A percentile compares a stretch with the other conserved stretches of the same genome.
These are phyloP conservation scores for Otis tarda DNA, from an alignment of 2,113 vertebrate species.

Conservation along the genomic window DNA sequence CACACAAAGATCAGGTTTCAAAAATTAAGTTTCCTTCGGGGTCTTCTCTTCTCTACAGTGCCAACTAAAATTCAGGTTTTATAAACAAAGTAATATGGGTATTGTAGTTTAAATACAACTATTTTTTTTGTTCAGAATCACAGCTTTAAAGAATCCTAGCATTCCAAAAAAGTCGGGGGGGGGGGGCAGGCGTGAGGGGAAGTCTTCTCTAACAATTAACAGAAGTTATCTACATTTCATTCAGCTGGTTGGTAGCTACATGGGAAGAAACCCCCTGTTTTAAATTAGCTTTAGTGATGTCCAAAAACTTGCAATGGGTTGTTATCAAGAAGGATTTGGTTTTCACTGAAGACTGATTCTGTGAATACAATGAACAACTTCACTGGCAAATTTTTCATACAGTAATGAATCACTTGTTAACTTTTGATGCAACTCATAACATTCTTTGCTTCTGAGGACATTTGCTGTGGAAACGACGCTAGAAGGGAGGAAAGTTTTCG, in stretches of 20 bases:
- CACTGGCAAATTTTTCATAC: not conserved
- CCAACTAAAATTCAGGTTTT: constrained; percentile 25
- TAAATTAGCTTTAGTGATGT: not conserved
- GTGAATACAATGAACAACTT: not conserved
- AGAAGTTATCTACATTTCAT: not conserved
- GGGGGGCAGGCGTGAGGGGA: no score
- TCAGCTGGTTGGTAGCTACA: not conserved
- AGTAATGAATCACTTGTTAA: not conserved
- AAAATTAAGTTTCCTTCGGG: constrained; percentile 10
- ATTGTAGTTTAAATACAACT: not conserved
- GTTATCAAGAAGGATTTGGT: not conserved
- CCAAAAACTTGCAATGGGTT: not conserved
- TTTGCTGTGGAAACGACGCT: not conserved
- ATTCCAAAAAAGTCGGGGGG: not conserved
- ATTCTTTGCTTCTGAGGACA: not conserved
- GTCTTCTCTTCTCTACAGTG: not conserved
- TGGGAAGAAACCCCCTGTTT: not conserved
- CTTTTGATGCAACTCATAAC: not conserved
- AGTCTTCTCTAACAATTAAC: not conserved
- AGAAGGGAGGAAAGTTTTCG: not conserved
- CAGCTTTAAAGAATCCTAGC: not conserved
- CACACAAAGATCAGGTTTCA: constrained; percentile 50
- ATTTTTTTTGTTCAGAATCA: not conserved
- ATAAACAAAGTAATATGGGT: constrained; percentile 19
- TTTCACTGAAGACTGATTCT: not conserved